Evolutionary conservation across 2,113 vertebrate species (phyloP).

Genomic region (Thunnus maccoyii): DNA sequence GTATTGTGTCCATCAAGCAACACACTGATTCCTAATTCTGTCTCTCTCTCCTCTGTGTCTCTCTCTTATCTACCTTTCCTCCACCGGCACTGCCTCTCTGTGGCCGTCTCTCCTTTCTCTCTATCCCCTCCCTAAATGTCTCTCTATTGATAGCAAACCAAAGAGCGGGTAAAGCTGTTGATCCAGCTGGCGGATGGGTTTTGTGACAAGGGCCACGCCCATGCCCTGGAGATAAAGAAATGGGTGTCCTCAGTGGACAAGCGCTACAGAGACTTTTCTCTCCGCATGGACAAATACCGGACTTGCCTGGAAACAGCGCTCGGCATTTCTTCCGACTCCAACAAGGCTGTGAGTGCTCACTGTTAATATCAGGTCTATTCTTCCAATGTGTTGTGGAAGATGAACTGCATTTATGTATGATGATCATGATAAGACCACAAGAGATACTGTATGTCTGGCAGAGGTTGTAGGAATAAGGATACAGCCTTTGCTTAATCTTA

Average conservation of each 20-base stretch:
- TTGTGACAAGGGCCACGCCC: slow-evolving; percentile 99
- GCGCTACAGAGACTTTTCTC: slow-evolving; percentile 98
- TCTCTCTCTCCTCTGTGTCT: slow-evolving; percentile 25
- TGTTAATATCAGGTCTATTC: not conserved
- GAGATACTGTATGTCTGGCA: not conserved
- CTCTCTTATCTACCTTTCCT: slow-evolving; percentile 66
- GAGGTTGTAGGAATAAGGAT: not conserved
- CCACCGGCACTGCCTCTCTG: slow-evolving; percentile 35
- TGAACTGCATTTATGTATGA: not conserved
- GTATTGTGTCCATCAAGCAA: slow-evolving; percentile 73
- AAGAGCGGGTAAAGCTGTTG: slow-evolving; percentile 99
- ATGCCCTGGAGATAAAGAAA: slow-evolving; percentile 99
- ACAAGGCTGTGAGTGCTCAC: slow-evolving; percentile 92
- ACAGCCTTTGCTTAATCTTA: not conserved
- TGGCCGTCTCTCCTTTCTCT: slow-evolving; percentile 50
- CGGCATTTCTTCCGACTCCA: slow-evolving; percentile 98
- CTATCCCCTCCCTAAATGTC: slow-evolving; percentile 53
- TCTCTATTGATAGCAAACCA: slow-evolving; percentile 94
- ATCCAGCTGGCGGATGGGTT: slow-evolving; percentile 99
- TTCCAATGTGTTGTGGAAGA: not conserved
- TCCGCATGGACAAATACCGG: slow-evolving; percentile 99
- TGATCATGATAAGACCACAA: not conserved
- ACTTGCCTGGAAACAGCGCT: slow-evolving; percentile 96
- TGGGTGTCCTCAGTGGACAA: slow-evolving; percentile 99
- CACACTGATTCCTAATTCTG: slow-evolving; percentile 65